These are phyloP conservation scores for Montipora sp. DNA, from an alignment of 64 coral and sea anemone species.

Conservation along the genomic window DNA sequence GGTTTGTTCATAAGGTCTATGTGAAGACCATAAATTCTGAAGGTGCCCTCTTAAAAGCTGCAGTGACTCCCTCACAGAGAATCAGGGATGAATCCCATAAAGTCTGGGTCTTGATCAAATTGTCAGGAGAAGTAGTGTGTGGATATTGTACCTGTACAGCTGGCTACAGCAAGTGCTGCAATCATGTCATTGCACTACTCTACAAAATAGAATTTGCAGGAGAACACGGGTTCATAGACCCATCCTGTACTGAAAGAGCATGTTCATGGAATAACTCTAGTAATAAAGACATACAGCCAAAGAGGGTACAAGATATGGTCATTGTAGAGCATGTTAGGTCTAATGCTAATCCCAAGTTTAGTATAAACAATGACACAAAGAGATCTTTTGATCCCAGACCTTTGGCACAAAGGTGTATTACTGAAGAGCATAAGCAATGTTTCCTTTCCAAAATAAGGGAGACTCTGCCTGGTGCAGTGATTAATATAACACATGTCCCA, in stretches of 20 bases:
- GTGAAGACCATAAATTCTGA: not conserved
- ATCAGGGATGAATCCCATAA: constrained; percentile 27
- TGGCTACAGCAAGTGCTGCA: constrained; percentile 51
- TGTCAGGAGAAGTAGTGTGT: constrained; percentile 7
- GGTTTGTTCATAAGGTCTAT: constrained; percentile 18
- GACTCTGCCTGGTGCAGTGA: constrained; percentile 43
- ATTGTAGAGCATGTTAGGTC: too few species aligned
- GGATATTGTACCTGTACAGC: constrained; percentile 45
- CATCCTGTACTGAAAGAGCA: constrained; percentile 34
- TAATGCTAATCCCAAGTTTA: not conserved
- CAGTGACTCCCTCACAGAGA: constrained; percentile 27
- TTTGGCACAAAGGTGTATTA: not conserved
- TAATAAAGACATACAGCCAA: not conserved
- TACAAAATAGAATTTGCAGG: constrained; percentile 52
- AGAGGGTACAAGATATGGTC: too few species aligned
- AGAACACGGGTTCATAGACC: not conserved
- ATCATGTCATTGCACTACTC: constrained; percentile 31
- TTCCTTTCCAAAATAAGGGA: constrained; percentile 18
- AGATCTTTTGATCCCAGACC: not conserved
- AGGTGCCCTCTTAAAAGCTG: not conserved
- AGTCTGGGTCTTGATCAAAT: constrained; percentile 7
- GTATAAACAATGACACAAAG: not conserved
- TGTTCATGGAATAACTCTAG: constrained; percentile 27
- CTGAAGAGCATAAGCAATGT: not conserved
- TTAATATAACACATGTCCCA: constrained; percentile 32